phyloP scores from a whole-genome alignment of 92 coral and sea anemone genomes.

The Zoanthus sansibaricus region DNA sequence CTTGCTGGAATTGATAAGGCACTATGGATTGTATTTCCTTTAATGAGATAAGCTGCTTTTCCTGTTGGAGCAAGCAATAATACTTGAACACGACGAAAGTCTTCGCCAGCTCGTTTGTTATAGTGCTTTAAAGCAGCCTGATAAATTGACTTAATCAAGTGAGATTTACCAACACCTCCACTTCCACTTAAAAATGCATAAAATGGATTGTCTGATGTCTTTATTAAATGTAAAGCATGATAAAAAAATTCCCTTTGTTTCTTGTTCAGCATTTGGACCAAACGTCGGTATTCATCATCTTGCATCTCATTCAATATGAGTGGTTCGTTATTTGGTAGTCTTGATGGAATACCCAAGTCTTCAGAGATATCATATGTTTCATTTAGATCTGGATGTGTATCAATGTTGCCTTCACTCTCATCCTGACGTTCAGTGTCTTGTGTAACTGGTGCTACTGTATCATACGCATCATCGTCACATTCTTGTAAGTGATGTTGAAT shows the following conservation, averaged over 20 bases:
- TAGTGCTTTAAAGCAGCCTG: slow-evolving; percentile 60
- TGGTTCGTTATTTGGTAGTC: neutral
- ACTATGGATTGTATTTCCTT: too few relatives aligned
- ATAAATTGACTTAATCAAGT: slow-evolving; percentile 49
- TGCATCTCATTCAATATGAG: slow-evolving; percentile 14
- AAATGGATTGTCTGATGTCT: slow-evolving; percentile 24
- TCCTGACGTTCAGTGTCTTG: slow-evolving; percentile 26
- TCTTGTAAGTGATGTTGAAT: slow-evolving; percentile 30
- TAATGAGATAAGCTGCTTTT: too few relatives aligned
- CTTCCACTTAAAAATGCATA: slow-evolving; percentile 37
- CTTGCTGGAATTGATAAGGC: too few relatives aligned
- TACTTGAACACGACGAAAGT: slow-evolving; percentile 38
- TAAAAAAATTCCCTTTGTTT: slow-evolving; percentile 2
- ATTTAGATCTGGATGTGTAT: slow-evolving; percentile 33
- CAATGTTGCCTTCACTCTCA: slow-evolving; percentile 6
- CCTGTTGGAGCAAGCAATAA: slow-evolving; percentile 58
- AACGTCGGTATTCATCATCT: slow-evolving; percentile 28
- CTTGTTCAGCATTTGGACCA: slow-evolving; percentile 14
- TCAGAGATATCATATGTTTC: slow-evolving; percentile 12
- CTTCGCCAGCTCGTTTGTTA: slow-evolving; percentile 50
- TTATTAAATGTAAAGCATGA: slow-evolving; percentile 38
- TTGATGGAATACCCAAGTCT: slow-evolving; percentile 12
- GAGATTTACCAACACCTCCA: slow-evolving; percentile 39
- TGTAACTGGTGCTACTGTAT: slow-evolving; percentile 42
- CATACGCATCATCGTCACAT: slow-evolving; percentile 21